These are phyloP conservation scores for Andinoacara biseriatus DNA, from an alignment of 2,113 vertebrate species.

Conservation along the genomic window DNA sequence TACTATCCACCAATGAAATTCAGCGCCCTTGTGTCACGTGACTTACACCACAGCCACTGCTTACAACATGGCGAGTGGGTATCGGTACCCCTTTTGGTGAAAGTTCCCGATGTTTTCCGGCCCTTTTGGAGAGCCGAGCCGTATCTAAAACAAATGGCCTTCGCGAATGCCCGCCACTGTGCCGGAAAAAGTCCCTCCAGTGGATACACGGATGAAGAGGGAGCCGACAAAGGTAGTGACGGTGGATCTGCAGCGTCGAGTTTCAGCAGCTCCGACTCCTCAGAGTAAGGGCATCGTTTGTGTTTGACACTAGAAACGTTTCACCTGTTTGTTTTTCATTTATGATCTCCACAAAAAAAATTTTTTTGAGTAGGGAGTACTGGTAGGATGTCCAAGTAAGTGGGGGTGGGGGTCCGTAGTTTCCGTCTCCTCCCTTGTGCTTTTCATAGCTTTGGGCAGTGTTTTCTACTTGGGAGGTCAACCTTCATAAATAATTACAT, in stretches of 20 bases:
- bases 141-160: constrained; percentile 40
- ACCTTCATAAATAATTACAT: constrained; percentile 77
- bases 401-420: not conserved
- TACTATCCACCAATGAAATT: constrained; percentile 60
- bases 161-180: not conserved
- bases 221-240: constrained; percentile 33
- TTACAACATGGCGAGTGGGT: constrained; percentile 67
- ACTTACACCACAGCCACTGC: not conserved
- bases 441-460: constrained; percentile 51
- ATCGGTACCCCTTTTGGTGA: not conserved
- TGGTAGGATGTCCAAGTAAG: not conserved
- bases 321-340: not conserved
- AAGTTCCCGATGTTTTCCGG: not conserved
- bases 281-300: constrained; percentile 65
- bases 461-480: constrained; percentile 74
- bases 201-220: constrained; percentile 7
- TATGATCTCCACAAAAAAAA: not conserved
- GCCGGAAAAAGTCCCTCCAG: not conserved
- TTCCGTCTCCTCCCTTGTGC: constrained; percentile 8
- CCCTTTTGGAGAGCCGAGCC: not conserved
- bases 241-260: constrained; percentile 54
- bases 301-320: not conserved
- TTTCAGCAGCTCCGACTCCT: constrained; percentile 65
- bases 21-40: constrained; percentile 55
- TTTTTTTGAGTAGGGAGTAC: not conserved